Evolutionary conservation across 1,140 invertebrate genomes (phyloP).

Genomic region (Platyura marginata): DNA sequence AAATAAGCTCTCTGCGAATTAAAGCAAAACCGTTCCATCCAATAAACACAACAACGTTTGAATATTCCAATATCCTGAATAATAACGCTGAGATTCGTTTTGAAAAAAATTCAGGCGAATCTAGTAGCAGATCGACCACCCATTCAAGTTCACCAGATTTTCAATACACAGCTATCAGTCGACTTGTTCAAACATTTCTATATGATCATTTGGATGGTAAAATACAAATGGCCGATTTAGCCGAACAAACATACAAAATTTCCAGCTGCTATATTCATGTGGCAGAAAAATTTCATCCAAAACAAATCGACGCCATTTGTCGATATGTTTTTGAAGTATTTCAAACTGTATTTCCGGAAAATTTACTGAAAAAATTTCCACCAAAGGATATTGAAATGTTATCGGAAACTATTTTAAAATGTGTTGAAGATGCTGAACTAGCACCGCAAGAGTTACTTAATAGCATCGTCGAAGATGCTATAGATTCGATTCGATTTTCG

Average conservation of each 20-base stretch:
- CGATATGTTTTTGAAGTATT: slow-evolving; percentile 17
- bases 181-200: slow-evolving; percentile 17
- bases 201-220: slow-evolving; percentile 12
- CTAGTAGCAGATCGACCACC: slow-evolving; percentile 9
- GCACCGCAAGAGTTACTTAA: slow-evolving; percentile 18
- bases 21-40: slow-evolving; percentile 19
- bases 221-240: slow-evolving; percentile 13
- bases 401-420: slow-evolving; percentile 17
- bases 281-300: slow-evolving; percentile 17
- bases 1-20: slow-evolving; percentile 17
- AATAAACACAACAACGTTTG: slow-evolving; percentile 5
- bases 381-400: slow-evolving; percentile 14
- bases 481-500: slow-evolving; percentile 8
- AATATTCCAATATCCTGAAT: background rate
- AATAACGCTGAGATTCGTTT: background rate
- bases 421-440: slow-evolving; percentile 13
- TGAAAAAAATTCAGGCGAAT: slow-evolving; percentile 1
- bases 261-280: slow-evolving; percentile 17
- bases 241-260: slow-evolving; percentile 12
- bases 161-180: slow-evolving; percentile 16
- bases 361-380: slow-evolving; percentile 16
- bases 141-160: slow-evolving; percentile 11
- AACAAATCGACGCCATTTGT: slow-evolving; percentile 14
- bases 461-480: slow-evolving; percentile 18
- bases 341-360: slow-evolving; percentile 17